These are phyloP conservation scores for Tyria jacobaeae DNA, from an alignment of 2,888 invertebrate species.

Conservation along the genomic window DNA sequence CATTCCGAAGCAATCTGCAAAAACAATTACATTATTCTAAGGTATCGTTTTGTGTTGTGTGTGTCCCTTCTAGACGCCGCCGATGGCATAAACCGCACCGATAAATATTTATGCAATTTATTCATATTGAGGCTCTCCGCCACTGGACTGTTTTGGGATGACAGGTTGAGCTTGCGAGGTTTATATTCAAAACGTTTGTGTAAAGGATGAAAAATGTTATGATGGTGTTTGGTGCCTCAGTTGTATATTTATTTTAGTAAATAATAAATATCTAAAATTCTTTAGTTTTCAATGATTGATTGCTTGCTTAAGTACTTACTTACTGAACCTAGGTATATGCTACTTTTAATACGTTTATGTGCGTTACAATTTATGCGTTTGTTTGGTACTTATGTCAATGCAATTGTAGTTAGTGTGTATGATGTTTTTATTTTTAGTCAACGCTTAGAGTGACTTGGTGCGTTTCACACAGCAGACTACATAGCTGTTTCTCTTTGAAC, in stretches of 20 bases:
- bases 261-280: neutral
- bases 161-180: conserved; percentile 16
- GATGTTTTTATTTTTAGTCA: no score
- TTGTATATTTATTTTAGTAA: neutral
- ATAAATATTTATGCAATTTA: conserved; percentile 85
- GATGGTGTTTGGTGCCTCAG: conserved; percentile 14
- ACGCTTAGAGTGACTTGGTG: no score
- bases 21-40: conserved; percentile 78
- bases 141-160: conserved; percentile 41
- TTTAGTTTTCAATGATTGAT: neutral
- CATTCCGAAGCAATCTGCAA: conserved; percentile 74
- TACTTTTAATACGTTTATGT: no score
- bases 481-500: no score
- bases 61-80: conserved; percentile 68
- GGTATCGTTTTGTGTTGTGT: conserved; percentile 75
- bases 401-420: no score
- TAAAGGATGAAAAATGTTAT: conserved; percentile 12
- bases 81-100: conserved; percentile 73
- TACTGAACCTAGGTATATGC: no score
- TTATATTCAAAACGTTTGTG: conserved; percentile 21
- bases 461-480: no score
- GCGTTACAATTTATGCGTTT: no score
- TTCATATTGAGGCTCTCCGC: conserved; percentile 69
- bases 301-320: no score
- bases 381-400: no score